Evolutionary conservation across 2,888 invertebrate genomes (phyloP), one percentile per base, ranked within the genome.

Genomic region (Trissolcus brochymenae): DNA sequence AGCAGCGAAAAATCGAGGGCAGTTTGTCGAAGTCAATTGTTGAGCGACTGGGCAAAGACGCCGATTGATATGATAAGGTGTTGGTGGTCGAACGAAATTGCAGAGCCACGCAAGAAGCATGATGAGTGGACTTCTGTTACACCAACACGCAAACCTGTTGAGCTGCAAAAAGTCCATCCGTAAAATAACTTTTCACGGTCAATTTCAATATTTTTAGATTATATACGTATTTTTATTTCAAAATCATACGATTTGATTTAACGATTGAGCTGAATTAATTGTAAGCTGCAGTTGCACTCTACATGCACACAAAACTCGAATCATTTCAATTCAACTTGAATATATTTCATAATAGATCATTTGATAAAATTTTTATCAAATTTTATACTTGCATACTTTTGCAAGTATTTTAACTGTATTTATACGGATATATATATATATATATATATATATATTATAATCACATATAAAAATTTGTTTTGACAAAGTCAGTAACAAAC

Each of bases 121-220:
- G 84, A 82, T 82, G 82, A 84, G 84, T 85, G 84, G 82, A 87
- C 86, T 87, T 87, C 85, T 84, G 85, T 83, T 84, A 74, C 79
- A 79, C 79, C 86, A 84, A 82, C 88, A 87, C 87, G 88, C 88
- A 78, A 88, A 88, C 87, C 87, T 88, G 88, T 88, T 88, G 87
- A 82, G 71, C 56, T 51, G 59, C 50, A 19, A 29, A 1, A 64
- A 62, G 53, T 43, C 7, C 59, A 51, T 53, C 21, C 43, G 49
- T 0, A n/a, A 66, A 67, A 66, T 67, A 54, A 55, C 41, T 61
- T 73, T 73, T 66, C 61, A 61, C 43, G 61, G 55, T 43, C 60
- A 40, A 65, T 54, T 72, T 11, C 9, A 35, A 35, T 35, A 35
- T 64, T 55, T n/a, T 41, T 62, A 51, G 14, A 14, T 46, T 16